These are phyloP conservation scores for Pachyrhynchus sulphureomaculatus DNA, from an alignment of 1,140 invertebrate species.

Conservation along the genomic window DNA sequence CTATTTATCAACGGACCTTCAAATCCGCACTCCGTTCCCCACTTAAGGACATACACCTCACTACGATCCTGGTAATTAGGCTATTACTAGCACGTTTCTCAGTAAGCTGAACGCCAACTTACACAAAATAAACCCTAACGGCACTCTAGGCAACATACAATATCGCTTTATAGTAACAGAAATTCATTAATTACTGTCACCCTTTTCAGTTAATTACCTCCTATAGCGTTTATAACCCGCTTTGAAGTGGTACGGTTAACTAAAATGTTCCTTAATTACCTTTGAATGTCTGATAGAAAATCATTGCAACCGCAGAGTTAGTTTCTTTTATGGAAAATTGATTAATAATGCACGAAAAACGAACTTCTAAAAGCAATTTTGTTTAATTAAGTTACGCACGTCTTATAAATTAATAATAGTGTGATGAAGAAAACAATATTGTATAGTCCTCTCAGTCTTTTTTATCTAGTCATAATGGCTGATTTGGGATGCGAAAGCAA, in stretches of 20 bases:
- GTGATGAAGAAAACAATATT: no score
- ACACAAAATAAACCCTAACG: background rate
- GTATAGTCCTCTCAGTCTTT: no score
- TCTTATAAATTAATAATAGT: no score
- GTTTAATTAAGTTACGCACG: slow-evolving; percentile 24
- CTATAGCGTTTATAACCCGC: slow-evolving; percentile 30
- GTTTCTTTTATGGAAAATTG: slow-evolving; percentile 24
- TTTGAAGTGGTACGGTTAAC: slow-evolving; percentile 25
- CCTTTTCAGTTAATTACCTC: slow-evolving; percentile 30
- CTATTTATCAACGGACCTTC: no score
- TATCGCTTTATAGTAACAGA: slow-evolving; percentile 30
- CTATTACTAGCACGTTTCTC: slow-evolving; percentile 9
- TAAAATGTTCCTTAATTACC: slow-evolving; percentile 32
- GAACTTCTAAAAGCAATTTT: slow-evolving; percentile 21
- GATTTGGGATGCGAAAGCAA: no score
- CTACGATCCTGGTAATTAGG: no score
- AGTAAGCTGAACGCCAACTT: slow-evolving; percentile 12
- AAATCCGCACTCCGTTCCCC: no score
- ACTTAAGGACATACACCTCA: no score
- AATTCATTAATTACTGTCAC: slow-evolving; percentile 33
- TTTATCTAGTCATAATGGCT: no score
- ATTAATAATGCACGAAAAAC: slow-evolving; percentile 13
- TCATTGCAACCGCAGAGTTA: slow-evolving; percentile 8
- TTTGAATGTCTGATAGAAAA: slow-evolving; percentile 22
- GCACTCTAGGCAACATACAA: slow-evolving; percentile 25